A percentile compares a stretch with the other conserved stretches of the same genome.
Conservation (phyloP, 1,140 invertebrate species). For the Cotesia vestalis region DNA sequence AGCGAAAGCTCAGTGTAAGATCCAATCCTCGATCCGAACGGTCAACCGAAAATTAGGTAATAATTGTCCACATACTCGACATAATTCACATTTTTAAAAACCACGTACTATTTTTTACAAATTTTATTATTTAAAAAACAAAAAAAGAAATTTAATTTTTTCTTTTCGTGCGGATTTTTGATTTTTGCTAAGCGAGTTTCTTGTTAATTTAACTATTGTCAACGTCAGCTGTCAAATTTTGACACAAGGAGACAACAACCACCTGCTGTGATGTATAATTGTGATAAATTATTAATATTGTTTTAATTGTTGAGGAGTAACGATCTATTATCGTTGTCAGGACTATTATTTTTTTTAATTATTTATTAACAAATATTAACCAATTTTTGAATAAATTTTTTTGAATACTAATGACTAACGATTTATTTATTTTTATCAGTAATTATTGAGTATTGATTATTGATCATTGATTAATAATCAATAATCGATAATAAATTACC, state of each 20-base stretch:
- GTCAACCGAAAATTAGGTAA: slow-evolving; percentile 66
- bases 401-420: too few species aligned
- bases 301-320: too few species aligned
- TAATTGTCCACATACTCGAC: slow-evolving; percentile 41
- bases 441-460: too few species aligned
- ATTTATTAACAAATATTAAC: too few species aligned
- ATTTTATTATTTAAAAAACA: too few species aligned
- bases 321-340: too few species aligned
- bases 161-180: not conserved
- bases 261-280: slow-evolving; percentile 18
- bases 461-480: too few species aligned
- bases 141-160: too few species aligned
- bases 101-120: too few species aligned
- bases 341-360: not conserved
- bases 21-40: slow-evolving; percentile 66
- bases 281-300: slow-evolving; percentile 5
- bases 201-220: slow-evolving; percentile 8
- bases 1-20: slow-evolving; percentile 62
- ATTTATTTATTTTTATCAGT: too few species aligned
- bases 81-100: not conserved
- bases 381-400: too few species aligned
- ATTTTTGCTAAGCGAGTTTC: not conserved
- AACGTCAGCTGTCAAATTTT: slow-evolving; percentile 2
- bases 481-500: too few species aligned
- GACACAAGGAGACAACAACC: not conserved